Evolutionary conservation across 2,797 vertebrate genomes (phyloP).

Genomic region (Onychomys leucogaster): DNA sequence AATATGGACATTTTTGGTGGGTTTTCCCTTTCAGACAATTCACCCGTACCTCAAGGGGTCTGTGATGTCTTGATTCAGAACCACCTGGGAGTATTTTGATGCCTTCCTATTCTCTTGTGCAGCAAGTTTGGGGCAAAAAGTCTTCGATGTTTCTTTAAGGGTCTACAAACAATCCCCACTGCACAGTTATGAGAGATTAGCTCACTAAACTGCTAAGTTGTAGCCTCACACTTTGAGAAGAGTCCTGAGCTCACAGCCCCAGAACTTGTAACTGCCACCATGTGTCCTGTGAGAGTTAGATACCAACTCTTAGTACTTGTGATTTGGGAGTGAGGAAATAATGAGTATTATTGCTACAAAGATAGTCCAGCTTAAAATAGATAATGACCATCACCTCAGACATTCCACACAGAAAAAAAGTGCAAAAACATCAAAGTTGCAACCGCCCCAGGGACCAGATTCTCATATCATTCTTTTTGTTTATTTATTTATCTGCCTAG

Average conservation of each 20-base stretch:
- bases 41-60: background rate
- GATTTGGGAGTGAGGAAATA: background rate
- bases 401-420: background rate
- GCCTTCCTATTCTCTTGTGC: background rate
- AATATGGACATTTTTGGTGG: background rate
- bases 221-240: background rate
- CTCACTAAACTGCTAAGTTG: background rate
- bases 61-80: background rate
- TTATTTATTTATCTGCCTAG: slow-evolving; percentile 33
- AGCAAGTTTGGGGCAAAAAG: background rate
- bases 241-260: background rate
- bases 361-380: background rate
- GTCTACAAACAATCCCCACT: background rate
- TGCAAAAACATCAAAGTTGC: background rate
- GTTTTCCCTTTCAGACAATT: background rate
- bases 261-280: background rate
- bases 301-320: background rate
- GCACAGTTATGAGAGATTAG: background rate
- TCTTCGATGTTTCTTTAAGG: background rate
- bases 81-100: background rate
- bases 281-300: background rate
- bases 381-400: background rate
- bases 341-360: background rate
- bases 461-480: background rate
- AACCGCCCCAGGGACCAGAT: background rate